Conservation (phyloP, 64 coral and sea anemone genomes). For the Stichodactyla helianthus region DNA sequence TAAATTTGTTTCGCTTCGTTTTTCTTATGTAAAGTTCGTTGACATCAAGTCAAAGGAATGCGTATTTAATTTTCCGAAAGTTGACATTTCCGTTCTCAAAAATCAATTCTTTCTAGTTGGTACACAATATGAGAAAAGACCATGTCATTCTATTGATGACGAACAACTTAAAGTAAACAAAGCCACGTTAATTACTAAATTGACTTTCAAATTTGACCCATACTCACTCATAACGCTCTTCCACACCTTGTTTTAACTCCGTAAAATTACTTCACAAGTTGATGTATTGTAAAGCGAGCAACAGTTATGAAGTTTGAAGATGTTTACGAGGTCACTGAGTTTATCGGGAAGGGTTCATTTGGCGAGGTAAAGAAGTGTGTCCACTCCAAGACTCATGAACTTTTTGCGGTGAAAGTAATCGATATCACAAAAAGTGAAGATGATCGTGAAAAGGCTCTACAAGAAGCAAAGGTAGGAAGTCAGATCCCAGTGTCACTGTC, state of each 20-base stretch:
- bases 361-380: constrained; percentile 84
- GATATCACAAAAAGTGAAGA: constrained; percentile 42
- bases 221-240: background rate
- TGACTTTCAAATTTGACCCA: constrained; percentile 5
- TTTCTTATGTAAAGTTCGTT: background rate
- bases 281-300: background rate
- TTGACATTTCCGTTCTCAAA: constrained; percentile 1
- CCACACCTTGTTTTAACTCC: background rate
- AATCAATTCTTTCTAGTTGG: background rate
- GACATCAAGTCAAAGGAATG: background rate
- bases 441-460: constrained; percentile 54
- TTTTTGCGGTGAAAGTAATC: constrained; percentile 94
- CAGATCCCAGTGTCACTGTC: background rate
- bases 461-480: constrained; percentile 60
- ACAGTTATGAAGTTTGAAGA: constrained; percentile 64
- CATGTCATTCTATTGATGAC: background rate
- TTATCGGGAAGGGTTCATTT: constrained; percentile 77
- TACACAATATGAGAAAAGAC: background rate
- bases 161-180: background rate
- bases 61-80: background rate
- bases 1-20: background rate
- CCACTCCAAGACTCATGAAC: constrained; percentile 48
- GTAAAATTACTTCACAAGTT: background rate
- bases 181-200: background rate
- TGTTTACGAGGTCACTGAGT: constrained; percentile 66